Evolutionary conservation across 2,888 invertebrate genomes (phyloP), one percentile per base, ranked within the genome.

Genomic region (Dione vanillae): DNA sequence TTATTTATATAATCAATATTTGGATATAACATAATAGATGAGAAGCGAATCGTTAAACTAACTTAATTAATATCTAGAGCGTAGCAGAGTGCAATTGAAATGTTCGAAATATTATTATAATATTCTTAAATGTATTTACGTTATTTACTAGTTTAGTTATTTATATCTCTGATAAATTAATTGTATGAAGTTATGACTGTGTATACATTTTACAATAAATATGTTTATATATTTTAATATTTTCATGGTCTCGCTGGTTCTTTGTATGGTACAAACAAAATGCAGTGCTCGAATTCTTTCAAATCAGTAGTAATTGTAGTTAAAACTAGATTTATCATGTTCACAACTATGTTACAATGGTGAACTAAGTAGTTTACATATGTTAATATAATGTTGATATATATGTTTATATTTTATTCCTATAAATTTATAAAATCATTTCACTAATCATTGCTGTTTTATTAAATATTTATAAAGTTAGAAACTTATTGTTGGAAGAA

Each of bases 21-120:
- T 37, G 37, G 37, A 37, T 37, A 56, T 56, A 40, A 56, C 37
- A 40, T 37, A 37, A 56, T 40, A 40, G 16, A 56, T 56, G 37
- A 56, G 16, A 16, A 40, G 16, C 56, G 56, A 12, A 56, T 16
- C 56, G 56, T 56, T 56, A 16, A 37, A 56, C 56, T 40, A 56
- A 56, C 56, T 56, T 56, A 56, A 56, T 56, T 56, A 56, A 56
- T 56, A 56, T 16, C 16, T 16, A n/a, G 56, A 56, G 16, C 56
- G 56, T 12, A 27, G 27, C 27, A 11, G n/a, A 35, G 37, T 56
- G 37, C 11, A 37, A 16, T 56, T 56, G 56, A 37, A 56, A 56
- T 37, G 56, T 56, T 16, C 37, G n/a, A 5, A 56, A 37, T 56
- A 37, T 16, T 56, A 37, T 56, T 56, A 6, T 37, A 56, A 56